A percentile compares a stretch with the other conserved stretches of the same genome.
Evolutionary conservation across 1,140 invertebrate species (phyloP).

Genomic region (Cheumatopsyche charites): DNA sequence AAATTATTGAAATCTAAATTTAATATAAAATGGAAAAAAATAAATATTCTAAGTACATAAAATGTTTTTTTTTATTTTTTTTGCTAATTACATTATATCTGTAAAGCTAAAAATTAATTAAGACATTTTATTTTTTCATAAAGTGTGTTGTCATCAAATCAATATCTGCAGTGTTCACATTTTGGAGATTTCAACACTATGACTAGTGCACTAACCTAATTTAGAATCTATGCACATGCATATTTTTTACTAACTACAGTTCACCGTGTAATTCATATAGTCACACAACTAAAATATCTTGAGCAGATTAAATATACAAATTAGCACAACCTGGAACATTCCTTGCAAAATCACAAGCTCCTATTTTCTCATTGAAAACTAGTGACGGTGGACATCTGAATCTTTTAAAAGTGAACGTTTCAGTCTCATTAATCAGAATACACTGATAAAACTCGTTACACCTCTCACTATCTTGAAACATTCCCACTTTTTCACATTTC

Average conservation of each 20-base stretch:
- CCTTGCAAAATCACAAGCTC: slow-evolving; percentile 34
- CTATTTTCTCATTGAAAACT: slow-evolving; percentile 34
- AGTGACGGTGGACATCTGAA: slow-evolving; percentile 32
- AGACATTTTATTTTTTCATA: not conserved
- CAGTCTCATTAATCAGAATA: not conserved
- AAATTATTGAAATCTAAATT: too few species aligned
- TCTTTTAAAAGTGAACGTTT: slow-evolving; percentile 14
- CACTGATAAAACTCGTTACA: slow-evolving; percentile 40
- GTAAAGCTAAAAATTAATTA: slow-evolving; percentile 15
- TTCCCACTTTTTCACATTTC: slow-evolving; percentile 28
- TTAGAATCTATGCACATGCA: too few species aligned
- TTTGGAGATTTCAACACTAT: too few species aligned
- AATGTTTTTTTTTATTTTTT: slow-evolving; percentile 38
- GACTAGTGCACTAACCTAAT: too few species aligned
- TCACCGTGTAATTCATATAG: too few species aligned
- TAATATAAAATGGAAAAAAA: slow-evolving; percentile 26
- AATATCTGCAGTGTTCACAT: too few species aligned
- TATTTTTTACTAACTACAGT: too few species aligned
- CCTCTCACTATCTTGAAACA: slow-evolving; percentile 29
- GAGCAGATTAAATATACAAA: slow-evolving; percentile 52
- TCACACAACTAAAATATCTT: too few species aligned
- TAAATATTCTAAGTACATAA: slow-evolving; percentile 20
- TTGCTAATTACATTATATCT: slow-evolving; percentile 38
- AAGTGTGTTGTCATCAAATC: too few species aligned
- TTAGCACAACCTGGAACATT: slow-evolving; percentile 37